Conservation (phyloP, 2,888 invertebrate genomes). For the Hirudinaria manillensis region DNA sequence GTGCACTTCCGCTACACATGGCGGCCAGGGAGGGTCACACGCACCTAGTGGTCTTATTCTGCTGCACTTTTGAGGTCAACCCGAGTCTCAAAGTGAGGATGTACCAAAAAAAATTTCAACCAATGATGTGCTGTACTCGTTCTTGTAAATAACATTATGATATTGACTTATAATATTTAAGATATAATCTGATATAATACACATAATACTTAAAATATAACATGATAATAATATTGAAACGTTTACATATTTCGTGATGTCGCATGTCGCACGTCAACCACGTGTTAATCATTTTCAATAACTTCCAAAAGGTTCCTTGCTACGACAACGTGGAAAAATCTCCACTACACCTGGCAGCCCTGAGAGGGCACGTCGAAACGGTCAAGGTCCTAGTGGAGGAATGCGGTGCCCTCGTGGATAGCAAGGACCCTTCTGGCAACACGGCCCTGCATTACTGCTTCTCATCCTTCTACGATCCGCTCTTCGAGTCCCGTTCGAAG, state of each 20-base stretch:
- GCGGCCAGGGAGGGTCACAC: constrained; percentile 42
- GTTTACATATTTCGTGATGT: background rate
- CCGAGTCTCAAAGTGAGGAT: constrained; percentile 30
- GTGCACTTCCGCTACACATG: constrained; percentile 42
- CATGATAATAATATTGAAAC: background rate
- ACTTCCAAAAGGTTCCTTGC: constrained; percentile 39
- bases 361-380: constrained; percentile 40
- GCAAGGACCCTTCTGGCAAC: constrained; percentile 39
- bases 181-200: too few species aligned
- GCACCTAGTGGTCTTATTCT: constrained; percentile 37
- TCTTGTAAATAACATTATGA: too few species aligned
- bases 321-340: constrained; percentile 39
- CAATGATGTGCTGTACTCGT: background rate
- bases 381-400: constrained; percentile 37
- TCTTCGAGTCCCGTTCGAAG: constrained; percentile 26
- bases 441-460: constrained; percentile 39
- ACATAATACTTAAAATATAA: background rate
- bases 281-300: constrained; percentile 28
- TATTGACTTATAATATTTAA: too few species aligned
- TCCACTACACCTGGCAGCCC: constrained; percentile 40
- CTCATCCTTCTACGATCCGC: constrained; percentile 38
- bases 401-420: constrained; percentile 38
- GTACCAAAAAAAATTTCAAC: background rate
- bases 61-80: constrained; percentile 25
- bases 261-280: background rate